Conservation (phyloP, 2,113 vertebrate species). For the Meleagris gallopavo region DNA sequence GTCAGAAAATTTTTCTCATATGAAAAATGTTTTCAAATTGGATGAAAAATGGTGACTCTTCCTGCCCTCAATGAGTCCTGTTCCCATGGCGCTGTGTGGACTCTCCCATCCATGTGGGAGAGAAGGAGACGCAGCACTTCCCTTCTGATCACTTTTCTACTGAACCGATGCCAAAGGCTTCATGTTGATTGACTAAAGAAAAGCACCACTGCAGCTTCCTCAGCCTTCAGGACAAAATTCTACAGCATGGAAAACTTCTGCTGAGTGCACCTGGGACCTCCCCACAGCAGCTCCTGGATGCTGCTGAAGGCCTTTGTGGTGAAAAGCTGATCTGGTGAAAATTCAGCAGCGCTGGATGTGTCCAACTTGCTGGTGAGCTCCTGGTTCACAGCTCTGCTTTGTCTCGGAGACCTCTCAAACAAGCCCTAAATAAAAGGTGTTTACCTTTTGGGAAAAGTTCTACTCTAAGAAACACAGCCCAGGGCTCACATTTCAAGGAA, state of each 20-base stretch:
- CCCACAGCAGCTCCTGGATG: rapidly evolving
- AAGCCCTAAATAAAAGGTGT: background rate
- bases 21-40: background rate
- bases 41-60: background rate
- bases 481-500: background rate
- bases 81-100: rapidly evolving
- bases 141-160: background rate
- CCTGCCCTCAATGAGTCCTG: rapidly evolving
- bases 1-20: rapidly evolving
- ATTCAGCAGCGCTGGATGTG: background rate
- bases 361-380: background rate
- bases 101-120: background rate
- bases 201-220: background rate
- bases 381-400: background rate
- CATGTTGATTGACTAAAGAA: background rate
- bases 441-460: background rate
- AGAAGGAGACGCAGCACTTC: background rate
- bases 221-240: rapidly evolving
- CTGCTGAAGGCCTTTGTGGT: rapidly evolving
- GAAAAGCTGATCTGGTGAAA: background rate
- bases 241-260: background rate
- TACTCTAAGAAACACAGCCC: rapidly evolving
- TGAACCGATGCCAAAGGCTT: background rate
- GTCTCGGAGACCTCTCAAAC: background rate
- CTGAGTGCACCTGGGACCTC: background rate